Conservation (phyloP, 2,113 vertebrate species). For the Naja naja region DNA sequence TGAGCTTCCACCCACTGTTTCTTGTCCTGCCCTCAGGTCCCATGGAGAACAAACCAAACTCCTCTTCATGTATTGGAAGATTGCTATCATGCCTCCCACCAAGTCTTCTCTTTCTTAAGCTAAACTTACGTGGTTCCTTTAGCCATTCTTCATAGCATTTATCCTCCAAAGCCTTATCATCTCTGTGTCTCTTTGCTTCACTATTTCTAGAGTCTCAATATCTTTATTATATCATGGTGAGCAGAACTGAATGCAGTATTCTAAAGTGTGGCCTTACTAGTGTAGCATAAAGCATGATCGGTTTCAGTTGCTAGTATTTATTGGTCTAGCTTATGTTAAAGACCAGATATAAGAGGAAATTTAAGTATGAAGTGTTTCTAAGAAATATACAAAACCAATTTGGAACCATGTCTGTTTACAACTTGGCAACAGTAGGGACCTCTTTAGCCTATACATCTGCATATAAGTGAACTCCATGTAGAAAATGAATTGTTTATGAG, state of each 20-base stretch:
- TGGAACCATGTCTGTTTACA: neutral
- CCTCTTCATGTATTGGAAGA: neutral
- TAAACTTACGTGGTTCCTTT: neutral
- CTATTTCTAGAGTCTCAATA: neutral
- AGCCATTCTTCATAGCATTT: neutral
- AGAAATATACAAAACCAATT: neutral
- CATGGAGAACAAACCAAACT: too few relatives aligned
- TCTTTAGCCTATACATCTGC: slow-evolving; percentile 6
- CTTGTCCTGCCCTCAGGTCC: neutral
- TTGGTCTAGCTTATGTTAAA: neutral
- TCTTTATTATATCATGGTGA: neutral
- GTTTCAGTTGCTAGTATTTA: neutral
- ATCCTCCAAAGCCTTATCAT: neutral
- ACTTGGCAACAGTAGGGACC: neutral
- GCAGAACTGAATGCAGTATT: neutral
- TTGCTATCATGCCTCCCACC: neutral
- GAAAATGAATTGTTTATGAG: slow-evolving; percentile 47
- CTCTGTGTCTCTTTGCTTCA: neutral
- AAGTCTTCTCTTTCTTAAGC: neutral
- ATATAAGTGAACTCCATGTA: neutral
- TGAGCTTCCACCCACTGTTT: neutral
- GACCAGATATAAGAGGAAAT: neutral
- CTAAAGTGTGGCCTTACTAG: neutral
- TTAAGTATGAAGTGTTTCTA: neutral
- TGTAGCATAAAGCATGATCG: neutral